Conservation (phyloP, 1,140 invertebrate genomes). For the Musca domestica region DNA sequence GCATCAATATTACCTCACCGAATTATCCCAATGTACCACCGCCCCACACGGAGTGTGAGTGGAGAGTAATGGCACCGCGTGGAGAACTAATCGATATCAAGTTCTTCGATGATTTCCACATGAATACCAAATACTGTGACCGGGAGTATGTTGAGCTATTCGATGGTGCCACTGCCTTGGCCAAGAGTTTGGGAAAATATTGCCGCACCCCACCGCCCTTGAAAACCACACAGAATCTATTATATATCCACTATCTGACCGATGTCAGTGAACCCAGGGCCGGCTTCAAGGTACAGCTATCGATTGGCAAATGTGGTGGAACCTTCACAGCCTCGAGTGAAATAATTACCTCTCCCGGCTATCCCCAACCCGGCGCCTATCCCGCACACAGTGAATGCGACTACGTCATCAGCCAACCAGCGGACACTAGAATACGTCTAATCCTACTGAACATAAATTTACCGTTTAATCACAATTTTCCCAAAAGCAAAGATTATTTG, state of each 20-base stretch:
- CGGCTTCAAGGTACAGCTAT: constrained; percentile 74
- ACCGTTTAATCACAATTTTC: constrained; percentile 36
- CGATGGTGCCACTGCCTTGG: constrained; percentile 70
- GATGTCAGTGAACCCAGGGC: constrained; percentile 65
- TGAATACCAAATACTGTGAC: constrained; percentile 60
- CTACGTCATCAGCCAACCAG: constrained; percentile 60
- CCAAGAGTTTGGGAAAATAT: constrained; percentile 62
- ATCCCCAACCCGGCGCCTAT: constrained; percentile 57
- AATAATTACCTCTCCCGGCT: constrained; percentile 61
- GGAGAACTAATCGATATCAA: constrained; percentile 70
- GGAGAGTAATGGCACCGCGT: constrained; percentile 68
- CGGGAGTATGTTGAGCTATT: constrained; percentile 71
- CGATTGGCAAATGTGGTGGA: constrained; percentile 65
- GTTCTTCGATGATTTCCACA: constrained; percentile 72
- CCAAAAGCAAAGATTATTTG: constrained; percentile 32
- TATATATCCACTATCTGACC: constrained; percentile 75
- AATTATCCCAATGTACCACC: constrained; percentile 76
- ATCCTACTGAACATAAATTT: constrained; percentile 58
- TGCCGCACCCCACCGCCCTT: constrained; percentile 64
- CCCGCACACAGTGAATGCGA: constrained; percentile 58
- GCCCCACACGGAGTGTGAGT: constrained; percentile 76
- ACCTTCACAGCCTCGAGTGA: constrained; percentile 45
- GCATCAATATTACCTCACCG: constrained; percentile 65
- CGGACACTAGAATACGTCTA: constrained; percentile 57
- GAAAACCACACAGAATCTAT: constrained; percentile 56